These are phyloP conservation scores for Hermaeophaga mercurialis DNA, from an alignment of 2,888 invertebrate genomes.

Conservation along the genomic window DNA sequence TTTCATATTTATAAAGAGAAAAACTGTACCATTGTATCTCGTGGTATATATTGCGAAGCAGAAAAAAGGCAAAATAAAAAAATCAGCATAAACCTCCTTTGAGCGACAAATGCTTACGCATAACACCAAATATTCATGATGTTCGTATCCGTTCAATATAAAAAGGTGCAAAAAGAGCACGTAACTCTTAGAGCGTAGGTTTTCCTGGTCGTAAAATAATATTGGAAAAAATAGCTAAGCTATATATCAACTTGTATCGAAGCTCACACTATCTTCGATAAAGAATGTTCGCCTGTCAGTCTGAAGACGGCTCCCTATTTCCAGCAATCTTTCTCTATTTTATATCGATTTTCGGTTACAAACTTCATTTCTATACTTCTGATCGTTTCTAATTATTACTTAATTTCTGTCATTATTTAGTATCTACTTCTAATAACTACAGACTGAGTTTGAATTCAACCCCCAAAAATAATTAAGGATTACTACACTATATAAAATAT, in stretches of 20 bases:
- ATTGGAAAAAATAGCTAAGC: slow-evolving; percentile 42
- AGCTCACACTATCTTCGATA: slow-evolving; percentile 40
- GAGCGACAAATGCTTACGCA: slow-evolving; percentile 18
- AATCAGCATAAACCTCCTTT: slow-evolving; percentile 3
- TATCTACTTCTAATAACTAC: too few species aligned
- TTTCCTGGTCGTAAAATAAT: slow-evolving; percentile 35
- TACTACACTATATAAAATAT: too few species aligned
- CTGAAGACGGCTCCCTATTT: slow-evolving; percentile 49
- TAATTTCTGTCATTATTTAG: too few species aligned
- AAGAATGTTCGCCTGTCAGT: slow-evolving; percentile 46
- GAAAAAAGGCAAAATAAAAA: background rate
- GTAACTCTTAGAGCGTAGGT: slow-evolving; percentile 38
- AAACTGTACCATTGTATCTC: background rate
- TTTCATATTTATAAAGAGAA: too few species aligned
- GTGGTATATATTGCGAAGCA: background rate
- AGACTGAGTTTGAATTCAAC: too few species aligned
- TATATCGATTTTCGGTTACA: slow-evolving; percentile 42
- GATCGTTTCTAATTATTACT: too few species aligned
- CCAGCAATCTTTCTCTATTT: slow-evolving; percentile 49
- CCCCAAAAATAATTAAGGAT: too few species aligned
- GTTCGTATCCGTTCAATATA: slow-evolving; percentile 22
- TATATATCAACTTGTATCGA: slow-evolving; percentile 49
- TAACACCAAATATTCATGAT: slow-evolving; percentile 15
- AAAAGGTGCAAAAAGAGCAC: slow-evolving; percentile 29
- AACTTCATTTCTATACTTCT: too few species aligned